A percentile compares a stretch with the other conserved stretches of the same genome.
phyloP scores from a whole-genome alignment of 2,113 vertebrate species.

The Percina caprodes region DNA sequence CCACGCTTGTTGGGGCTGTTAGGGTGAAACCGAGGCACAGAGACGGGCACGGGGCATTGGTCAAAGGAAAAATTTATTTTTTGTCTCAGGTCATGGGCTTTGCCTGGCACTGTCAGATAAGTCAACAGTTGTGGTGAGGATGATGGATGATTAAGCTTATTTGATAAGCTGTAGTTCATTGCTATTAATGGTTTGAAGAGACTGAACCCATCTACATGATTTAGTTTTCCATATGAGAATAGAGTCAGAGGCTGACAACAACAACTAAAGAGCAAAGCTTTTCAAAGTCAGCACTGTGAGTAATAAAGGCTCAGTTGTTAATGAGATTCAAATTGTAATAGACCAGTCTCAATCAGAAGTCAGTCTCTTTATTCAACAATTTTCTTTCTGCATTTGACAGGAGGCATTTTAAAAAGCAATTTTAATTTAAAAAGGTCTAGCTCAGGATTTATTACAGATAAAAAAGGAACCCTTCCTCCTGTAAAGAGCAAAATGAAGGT shows the following conservation, averaged over 20 bases:
- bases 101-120: conserved; percentile 31
- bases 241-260: conserved; percentile 4
- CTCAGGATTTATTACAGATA: conserved; percentile 80
- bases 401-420: conserved; percentile 25
- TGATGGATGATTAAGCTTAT: conserved; percentile 9
- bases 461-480: conserved; percentile 83
- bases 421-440: conserved; percentile 3
- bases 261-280: neutral
- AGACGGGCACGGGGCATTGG: conserved; percentile 14
- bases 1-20: conserved; percentile 97
- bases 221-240: conserved; percentile 5
- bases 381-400: conserved; percentile 47
- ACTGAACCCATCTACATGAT: neutral
- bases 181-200: conserved; percentile 1
- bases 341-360: conserved; percentile 40
- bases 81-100: conserved; percentile 28
- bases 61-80: conserved; percentile 2
- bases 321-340: conserved; percentile 17
- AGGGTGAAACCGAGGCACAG: conserved; percentile 42
- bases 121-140: neutral
- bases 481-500: conserved; percentile 69
- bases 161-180: neutral
- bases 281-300: neutral
- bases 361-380: conserved; percentile 70
- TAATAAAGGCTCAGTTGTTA: neutral